Conservation (phyloP, 2,888 invertebrate species). For the Pandemis cinnamomeana region DNA sequence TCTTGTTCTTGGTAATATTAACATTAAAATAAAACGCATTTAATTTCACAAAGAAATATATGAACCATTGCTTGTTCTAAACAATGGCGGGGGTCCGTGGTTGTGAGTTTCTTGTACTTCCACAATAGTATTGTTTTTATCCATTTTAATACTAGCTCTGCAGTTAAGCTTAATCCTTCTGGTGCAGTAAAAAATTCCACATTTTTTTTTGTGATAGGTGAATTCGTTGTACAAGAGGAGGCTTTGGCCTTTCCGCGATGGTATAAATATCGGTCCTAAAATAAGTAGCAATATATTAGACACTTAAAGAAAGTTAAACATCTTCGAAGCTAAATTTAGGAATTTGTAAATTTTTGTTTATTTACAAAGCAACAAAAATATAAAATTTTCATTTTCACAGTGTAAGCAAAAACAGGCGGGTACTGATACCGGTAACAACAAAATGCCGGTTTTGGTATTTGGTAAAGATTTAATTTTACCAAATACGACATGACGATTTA, state of each 20-base stretch:
- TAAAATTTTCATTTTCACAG: no score
- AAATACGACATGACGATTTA: no score
- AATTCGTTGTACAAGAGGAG: constrained; percentile 15
- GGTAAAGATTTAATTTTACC: no score
- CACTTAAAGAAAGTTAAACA: no score
- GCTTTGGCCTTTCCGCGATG: constrained; percentile 1
- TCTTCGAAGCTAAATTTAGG: no score
- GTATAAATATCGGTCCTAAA: background rate
- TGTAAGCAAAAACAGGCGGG: no score
- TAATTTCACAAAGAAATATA: background rate
- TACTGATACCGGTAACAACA: no score
- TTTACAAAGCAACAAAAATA: no score
- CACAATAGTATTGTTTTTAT: constrained; percentile 5
- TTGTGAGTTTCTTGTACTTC: constrained; percentile 11
- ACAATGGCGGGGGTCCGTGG: constrained; percentile 9
- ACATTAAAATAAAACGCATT: no score
- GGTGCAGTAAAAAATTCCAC: constrained; percentile 11
- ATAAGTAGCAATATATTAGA: background rate
- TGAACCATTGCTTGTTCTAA: background rate
- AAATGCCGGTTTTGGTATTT: no score
- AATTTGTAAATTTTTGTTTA: no score
- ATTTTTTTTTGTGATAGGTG: constrained; percentile 11
- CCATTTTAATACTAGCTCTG: constrained; percentile 9
- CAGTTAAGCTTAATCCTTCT: constrained; percentile 13
- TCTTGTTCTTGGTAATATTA: no score